phyloP scores from a whole-genome alignment of 2,888 invertebrate species.

The Hemicrepidius hirtus region DNA sequence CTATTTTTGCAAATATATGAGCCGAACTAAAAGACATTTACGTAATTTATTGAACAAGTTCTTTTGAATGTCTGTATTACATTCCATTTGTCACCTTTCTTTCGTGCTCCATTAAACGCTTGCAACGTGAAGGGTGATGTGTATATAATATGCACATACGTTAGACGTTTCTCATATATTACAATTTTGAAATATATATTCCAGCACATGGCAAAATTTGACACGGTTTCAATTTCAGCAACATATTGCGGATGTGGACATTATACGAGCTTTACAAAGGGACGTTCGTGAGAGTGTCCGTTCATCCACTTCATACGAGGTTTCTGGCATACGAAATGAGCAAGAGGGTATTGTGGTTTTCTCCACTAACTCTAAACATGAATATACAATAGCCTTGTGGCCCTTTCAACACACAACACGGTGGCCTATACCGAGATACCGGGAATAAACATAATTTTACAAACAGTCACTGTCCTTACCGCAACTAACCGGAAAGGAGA shows the following conservation, averaged over 20 bases:
- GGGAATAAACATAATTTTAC: conserved; percentile 29
- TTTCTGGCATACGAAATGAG: conserved; percentile 30
- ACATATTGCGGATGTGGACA: conserved; percentile 25
- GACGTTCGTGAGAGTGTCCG: conserved; percentile 23
- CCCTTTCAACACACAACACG: conserved; percentile 20
- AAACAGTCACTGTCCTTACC: conserved; percentile 4
- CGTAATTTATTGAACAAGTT: background rate
- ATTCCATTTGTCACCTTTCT: conserved; percentile 29
- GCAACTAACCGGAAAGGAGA: conserved; percentile 12
- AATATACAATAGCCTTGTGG: conserved; percentile 32
- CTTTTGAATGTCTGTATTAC: conserved; percentile 17
- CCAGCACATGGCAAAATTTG: conserved; percentile 20
- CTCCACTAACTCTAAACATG: conserved; percentile 31
- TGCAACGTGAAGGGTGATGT: conserved; percentile 9
- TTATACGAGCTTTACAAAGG: conserved; percentile 8
- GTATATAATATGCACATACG: conserved; percentile 24
- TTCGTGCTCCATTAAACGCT: conserved; percentile 23
- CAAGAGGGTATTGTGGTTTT: conserved; percentile 33
- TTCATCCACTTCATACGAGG: conserved; percentile 30
- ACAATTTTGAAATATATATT: conserved; percentile 26
- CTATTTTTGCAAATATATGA: background rate
- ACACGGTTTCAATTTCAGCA: conserved; percentile 35
- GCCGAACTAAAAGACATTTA: background rate
- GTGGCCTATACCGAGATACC: conserved; percentile 22
- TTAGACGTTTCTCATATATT: conserved; percentile 29